Conservation (phyloP, 2,113 vertebrate species). For the Protobothrops flavoviridis region DNA sequence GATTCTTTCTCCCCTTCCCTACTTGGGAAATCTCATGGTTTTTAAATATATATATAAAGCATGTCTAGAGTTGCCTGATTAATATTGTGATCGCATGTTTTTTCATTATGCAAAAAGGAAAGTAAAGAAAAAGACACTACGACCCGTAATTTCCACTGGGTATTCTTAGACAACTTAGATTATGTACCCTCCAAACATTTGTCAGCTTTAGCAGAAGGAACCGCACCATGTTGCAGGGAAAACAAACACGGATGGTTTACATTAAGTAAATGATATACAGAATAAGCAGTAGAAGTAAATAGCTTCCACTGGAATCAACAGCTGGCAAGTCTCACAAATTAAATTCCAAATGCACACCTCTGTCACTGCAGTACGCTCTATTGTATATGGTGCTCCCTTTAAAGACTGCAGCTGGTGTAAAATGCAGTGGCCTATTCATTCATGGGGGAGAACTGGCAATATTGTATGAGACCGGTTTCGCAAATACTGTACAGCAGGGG, state of each 20-base stretch:
- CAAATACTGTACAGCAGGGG: neutral
- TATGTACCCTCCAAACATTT: neutral
- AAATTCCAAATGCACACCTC: neutral
- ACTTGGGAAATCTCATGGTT: neutral
- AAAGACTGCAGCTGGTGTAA: neutral
- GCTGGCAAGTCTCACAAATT: neutral
- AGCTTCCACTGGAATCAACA: neutral
- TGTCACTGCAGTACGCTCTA: neutral
- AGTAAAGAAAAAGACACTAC: neutral
- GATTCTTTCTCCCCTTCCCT: neutral
- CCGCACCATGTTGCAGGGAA: neutral
- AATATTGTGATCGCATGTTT: neutral
- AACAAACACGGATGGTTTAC: neutral
- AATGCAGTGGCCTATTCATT: neutral
- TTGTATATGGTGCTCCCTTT: neutral
- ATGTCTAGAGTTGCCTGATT: neutral
- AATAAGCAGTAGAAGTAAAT: neutral
- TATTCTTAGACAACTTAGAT: neutral
- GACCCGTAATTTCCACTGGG: neutral
- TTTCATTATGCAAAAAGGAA: neutral
- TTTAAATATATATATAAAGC: neutral
- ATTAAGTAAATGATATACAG: neutral
- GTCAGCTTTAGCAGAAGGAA: neutral
- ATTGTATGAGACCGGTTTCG: neutral
- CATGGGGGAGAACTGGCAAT: neutral